Evolutionary conservation across 37 sponge, comb jelly and placozoan genomes (phyloP).

Genomic region (Hormiphora californensis): DNA sequence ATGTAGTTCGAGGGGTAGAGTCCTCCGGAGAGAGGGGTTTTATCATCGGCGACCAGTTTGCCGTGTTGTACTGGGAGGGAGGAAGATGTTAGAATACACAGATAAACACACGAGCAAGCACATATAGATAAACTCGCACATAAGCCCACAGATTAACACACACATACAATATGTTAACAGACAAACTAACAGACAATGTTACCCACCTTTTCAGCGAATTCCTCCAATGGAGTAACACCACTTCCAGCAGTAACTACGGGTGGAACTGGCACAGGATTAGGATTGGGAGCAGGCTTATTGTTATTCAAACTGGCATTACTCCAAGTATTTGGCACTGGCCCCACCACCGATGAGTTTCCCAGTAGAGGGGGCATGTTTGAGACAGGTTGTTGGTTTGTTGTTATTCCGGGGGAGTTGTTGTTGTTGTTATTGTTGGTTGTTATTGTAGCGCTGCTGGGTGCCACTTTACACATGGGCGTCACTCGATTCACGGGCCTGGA

Average conservation of each 20-base stretch:
- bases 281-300: no score
- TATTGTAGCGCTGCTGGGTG: not conserved
- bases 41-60: slow-evolving; percentile 27
- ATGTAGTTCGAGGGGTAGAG: no score
- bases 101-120: not conserved
- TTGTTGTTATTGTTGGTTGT: no score
- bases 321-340: no score
- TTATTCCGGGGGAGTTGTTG: not conserved
- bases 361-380: not conserved
- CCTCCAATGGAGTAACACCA: not conserved
- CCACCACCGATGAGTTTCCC: no score
- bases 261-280: no score
- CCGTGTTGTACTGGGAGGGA: not conserved
- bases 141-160: no score
- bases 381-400: not conserved
- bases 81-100: not conserved
- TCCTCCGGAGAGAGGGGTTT: slow-evolving; percentile 9
- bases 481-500: slow-evolving; percentile 25
- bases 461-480: slow-evolving; percentile 15
- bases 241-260: no score
- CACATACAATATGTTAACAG: no score
- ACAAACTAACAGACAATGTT: not conserved
- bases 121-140: not conserved
- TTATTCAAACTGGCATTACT: no score
- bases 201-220: slow-evolving; percentile 37